Base-by-base conservation (phyloP, 2,797 vertebrate species). In the Lates japonicus region DNA sequence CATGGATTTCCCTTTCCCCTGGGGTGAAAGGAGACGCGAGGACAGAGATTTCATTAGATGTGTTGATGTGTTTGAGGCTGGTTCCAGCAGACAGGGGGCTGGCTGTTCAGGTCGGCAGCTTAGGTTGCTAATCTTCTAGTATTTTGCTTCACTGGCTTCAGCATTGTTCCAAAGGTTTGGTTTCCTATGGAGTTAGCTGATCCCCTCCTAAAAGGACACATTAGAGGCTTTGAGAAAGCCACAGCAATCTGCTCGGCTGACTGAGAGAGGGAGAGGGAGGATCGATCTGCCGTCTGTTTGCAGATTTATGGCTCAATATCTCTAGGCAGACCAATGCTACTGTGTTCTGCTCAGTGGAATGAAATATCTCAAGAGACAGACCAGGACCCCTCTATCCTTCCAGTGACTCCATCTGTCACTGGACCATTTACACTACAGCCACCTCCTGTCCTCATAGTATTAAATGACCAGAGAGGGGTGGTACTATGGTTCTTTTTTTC, bases 1-100 rank as follows among this genome's bases (percentile, higher is more conserved):
- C 9, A 11, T 13, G 46, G 74, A 67, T 61, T 78, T 64, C n/a
- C 7, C n/a, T 63, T 81, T 73, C 2, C 78, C 37, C 62, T 39
- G 17, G 20, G 39, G 46, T 64, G 44, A 78, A 76, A 84, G 58
- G 52, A 75, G 46, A 81, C 6, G 4, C 39, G 46, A 63, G 72
- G 52, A 33, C 31, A 82, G 65, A 44, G 48, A 80, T 87, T 92
- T 91, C 70, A 90, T 82, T 84, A 80, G 63, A 82, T 76, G 73
- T 65, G 76, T 22, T 77, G 72, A 71, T 71, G 57, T 77, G 64
- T 67, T 78, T 62, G 20, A 67, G 69, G 46, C 39, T 71, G 76
- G 61, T 77, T 87, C 84, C 60, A 66, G 66, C 37, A 66, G 42
- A 91, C 83, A 91, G 69, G 81, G 57, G 57, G 48, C 59, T 73